Base-by-base conservation (phyloP, 2,113 vertebrate species). In the Cnemophilus loriae region DNA sequence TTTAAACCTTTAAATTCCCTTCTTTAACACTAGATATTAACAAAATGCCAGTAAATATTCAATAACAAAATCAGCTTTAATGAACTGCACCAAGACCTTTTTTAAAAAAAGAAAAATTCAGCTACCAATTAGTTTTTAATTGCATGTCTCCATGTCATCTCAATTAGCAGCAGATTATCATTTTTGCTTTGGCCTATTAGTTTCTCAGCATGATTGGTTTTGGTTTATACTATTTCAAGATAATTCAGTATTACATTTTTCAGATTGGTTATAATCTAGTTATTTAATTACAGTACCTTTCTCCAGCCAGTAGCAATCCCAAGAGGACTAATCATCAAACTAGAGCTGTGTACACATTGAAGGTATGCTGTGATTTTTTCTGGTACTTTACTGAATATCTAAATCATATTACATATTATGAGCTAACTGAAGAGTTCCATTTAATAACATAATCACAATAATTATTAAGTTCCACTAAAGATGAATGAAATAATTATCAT, bases 261-360 rank as follows among this genome's bases (percentile, higher is more conserved):
- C 56, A 85, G 71, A 52, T 27, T 80, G 71, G 11, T 67, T 90
- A 80, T 89, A 95, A 94, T 97, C 96, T 86, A 96, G 56, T 84
- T 91, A 80, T 89, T 96, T 96, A 96, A 97, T 96, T 93, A 94
- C 39, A 90, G 50, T 35, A 82, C 76, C 55, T 87, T 91, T 21
- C 60, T 95, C 19, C 47, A 80, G 52, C 35, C 85, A 94, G 78
- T 49, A 67, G 23, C 27, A 95, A 91, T 61, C 73, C 94, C 55
- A 87, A 77, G 77, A 63, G 81, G 94, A 80, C 24, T 93, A 65
- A 87, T 30, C 67, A 89, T 83, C 44, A 82, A 35, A 61, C 73
- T 89, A 74, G 10, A 65, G 16, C 42, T 94, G 82, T 32, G 47
- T 59, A 90, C 20, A 35, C 23, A 67, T 9, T 81, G 90, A 88